Percentiles rank a stretch among this genome's conserved stretches.
These are phyloP conservation scores for Galagoides demidoff DNA, from an alignment of 2,797 vertebrate species.

Conservation along the genomic window DNA sequence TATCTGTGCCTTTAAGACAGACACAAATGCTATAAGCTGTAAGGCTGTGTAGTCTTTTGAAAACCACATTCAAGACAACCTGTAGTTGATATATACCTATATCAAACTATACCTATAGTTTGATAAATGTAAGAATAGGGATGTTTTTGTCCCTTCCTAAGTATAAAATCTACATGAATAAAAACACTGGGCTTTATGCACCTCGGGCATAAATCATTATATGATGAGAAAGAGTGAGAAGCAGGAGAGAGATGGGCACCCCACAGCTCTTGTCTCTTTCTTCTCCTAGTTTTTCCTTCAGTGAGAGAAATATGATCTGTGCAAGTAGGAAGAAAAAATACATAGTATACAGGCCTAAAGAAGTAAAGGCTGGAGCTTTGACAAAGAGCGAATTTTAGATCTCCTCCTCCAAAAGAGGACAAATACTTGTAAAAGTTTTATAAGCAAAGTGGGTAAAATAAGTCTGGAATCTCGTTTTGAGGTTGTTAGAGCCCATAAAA, in stretches of 20 bases:
- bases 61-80: background rate
- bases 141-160: background rate
- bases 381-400: background rate
- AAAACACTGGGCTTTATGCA: background rate
- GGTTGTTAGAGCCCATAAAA: background rate
- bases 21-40: background rate
- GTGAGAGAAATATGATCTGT: background rate
- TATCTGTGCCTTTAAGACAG: background rate
- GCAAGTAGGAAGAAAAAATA: slow-evolving; percentile 4
- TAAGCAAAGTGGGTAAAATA: background rate
- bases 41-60: background rate
- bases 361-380: background rate
- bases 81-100: too few relatives aligned
- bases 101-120: too few relatives aligned
- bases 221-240: background rate
- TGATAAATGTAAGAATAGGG: background rate
- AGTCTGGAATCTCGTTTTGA: slow-evolving; percentile 33
- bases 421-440: background rate
- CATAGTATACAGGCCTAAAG: background rate
- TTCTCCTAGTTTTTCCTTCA: background rate
- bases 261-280: background rate
- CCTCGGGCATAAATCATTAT: background rate
- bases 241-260: background rate
- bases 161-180: background rate
- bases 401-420: background rate